These are phyloP conservation scores for Hyles lineata DNA, from an alignment of 2,888 invertebrate genomes.

Conservation along the genomic window DNA sequence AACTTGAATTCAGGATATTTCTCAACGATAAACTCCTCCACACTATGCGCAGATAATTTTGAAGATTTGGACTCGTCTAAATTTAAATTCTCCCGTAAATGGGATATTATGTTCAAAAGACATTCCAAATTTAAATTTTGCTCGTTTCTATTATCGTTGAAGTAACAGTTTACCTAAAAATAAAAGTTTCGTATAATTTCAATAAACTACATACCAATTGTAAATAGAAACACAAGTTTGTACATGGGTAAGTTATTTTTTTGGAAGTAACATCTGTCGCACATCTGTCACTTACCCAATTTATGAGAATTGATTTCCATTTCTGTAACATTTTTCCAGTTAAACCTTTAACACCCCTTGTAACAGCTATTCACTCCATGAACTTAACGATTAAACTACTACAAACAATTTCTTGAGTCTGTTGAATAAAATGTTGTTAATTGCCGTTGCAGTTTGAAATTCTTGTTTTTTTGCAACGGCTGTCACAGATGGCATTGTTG, in stretches of 20 bases:
- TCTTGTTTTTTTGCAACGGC: slow-evolving; percentile 48
- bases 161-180: slow-evolving; percentile 80
- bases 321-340: slow-evolving; percentile 66
- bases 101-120: slow-evolving; percentile 67
- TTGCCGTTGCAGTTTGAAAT: slow-evolving; percentile 76
- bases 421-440: slow-evolving; percentile 53
- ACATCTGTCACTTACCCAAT: slow-evolving; percentile 68
- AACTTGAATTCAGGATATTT: slow-evolving; percentile 82
- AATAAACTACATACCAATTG: neutral
- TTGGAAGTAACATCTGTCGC: slow-evolving; percentile 30
- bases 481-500: slow-evolving; percentile 30
- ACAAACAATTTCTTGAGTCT: slow-evolving; percentile 61
- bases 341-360: slow-evolving; percentile 36
- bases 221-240: neutral
- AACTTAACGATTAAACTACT: slow-evolving; percentile 42
- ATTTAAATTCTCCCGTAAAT: slow-evolving; percentile 71
- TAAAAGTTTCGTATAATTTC: neutral
- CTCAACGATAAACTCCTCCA: slow-evolving; percentile 71
- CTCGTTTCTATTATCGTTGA: slow-evolving; percentile 57
- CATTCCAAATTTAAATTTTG: slow-evolving; percentile 60
- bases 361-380: slow-evolving; percentile 32
- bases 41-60: slow-evolving; percentile 65
- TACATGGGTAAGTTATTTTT: slow-evolving; percentile 25
- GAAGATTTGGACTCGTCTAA: slow-evolving; percentile 76
- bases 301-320: slow-evolving; percentile 75